Conservation (phyloP, 37 sponge, comb jelly and placozoan species). For the Diacarnus erythraeanus region DNA sequence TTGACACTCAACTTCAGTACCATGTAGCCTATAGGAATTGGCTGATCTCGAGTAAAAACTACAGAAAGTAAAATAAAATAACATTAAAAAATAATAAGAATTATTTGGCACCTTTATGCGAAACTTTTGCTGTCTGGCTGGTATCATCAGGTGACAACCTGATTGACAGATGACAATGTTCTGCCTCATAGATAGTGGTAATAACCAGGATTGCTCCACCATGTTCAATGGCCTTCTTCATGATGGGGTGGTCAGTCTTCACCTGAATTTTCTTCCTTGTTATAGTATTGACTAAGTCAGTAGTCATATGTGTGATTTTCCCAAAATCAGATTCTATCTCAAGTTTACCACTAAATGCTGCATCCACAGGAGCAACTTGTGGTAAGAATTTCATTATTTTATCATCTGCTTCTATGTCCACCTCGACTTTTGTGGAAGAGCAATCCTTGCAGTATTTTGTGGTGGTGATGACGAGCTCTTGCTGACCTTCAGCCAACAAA, state of each 20-base stretch:
- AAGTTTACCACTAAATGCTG: conserved; percentile 26
- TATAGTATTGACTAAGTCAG: conserved; percentile 24
- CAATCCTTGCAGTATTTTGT: conserved; percentile 8
- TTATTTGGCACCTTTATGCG: background rate
- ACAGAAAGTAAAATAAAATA: background rate
- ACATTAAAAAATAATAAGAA: background rate
- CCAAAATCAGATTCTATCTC: conserved; percentile 56
- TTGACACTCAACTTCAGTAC: conserved; percentile 35
- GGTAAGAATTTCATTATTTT: background rate
- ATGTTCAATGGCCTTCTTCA: conserved; percentile 50
- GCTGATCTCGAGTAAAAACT: conserved; percentile 30
- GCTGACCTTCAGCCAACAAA: conserved; percentile 36
- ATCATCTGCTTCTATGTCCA: conserved; percentile 45
- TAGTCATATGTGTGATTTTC: conserved; percentile 26
- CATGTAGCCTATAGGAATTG: conserved; percentile 38
- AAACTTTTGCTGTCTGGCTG: background rate
- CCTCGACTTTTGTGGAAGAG: conserved; percentile 1
- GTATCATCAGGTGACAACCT: background rate
- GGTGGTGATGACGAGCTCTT: conserved; percentile 1
- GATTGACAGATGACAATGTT: conserved; percentile 19
- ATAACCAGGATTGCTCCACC: conserved; percentile 58
- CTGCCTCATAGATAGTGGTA: conserved; percentile 38
- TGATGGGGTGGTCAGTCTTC: conserved; percentile 47
- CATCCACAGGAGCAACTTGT: conserved; percentile 4
- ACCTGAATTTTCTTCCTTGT: conserved; percentile 1